A percentile compares a stretch with the other conserved stretches of the same genome.
Conservation (phyloP, 2,797 vertebrate species). For the Limnodromus scolopaceus region DNA sequence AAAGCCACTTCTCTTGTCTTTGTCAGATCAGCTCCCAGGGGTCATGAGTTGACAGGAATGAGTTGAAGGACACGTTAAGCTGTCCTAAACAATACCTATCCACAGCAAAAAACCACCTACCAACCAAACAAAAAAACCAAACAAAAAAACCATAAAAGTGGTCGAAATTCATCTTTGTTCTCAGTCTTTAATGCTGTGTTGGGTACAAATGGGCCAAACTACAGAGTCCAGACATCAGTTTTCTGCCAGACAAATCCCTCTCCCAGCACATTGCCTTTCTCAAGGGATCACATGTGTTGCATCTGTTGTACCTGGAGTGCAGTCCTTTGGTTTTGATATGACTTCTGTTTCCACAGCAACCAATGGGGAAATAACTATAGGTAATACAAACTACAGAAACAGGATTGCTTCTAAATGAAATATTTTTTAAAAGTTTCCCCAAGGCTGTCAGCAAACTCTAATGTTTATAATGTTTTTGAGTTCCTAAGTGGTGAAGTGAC, state of each 20-base stretch:
- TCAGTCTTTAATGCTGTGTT: background rate
- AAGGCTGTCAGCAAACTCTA: conserved; percentile 33
- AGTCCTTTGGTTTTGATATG: background rate
- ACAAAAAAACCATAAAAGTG: background rate
- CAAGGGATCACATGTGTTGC: background rate
- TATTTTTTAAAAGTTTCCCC: conserved; percentile 30
- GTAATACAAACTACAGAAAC: conserved; percentile 45
- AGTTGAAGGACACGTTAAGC: background rate
- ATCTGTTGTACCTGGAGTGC: conserved; percentile 8
- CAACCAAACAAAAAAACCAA: no score
- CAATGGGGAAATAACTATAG: conserved; percentile 52
- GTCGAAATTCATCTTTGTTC: background rate
- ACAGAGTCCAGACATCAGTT: background rate
- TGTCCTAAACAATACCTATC: background rate
- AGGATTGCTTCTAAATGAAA: conserved; percentile 58
- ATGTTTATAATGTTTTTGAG: conserved; percentile 44
- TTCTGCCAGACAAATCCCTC: background rate
- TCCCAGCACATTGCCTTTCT: accelerated
- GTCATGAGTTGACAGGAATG: background rate
- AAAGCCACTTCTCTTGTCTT: background rate
- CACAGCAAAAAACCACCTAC: accelerated
- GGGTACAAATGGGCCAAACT: background rate
- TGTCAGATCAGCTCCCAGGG: background rate
- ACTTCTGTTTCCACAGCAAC: conserved; percentile 64
- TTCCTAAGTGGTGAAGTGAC: background rate